A percentile compares a stretch with the other conserved stretches of the same genome.
Conservation (phyloP, 2,113 vertebrate genomes). For the Galbula dea region DNA sequence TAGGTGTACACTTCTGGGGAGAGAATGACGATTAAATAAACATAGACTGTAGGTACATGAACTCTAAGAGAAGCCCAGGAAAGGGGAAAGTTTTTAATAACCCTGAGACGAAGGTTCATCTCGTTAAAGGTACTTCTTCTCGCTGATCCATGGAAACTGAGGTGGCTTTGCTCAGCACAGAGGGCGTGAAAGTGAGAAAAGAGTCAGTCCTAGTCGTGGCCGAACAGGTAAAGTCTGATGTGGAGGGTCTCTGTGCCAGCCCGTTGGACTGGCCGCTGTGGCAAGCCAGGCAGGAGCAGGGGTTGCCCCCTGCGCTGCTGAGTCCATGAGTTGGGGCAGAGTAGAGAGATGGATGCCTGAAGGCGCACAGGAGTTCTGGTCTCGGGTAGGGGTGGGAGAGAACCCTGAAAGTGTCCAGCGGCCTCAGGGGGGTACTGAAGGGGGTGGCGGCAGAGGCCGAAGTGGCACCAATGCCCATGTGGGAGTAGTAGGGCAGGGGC, state of each 20-base stretch:
- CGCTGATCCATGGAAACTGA: slow-evolving; percentile 93
- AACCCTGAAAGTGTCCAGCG: slow-evolving; percentile 93
- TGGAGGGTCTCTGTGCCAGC: slow-evolving; percentile 79
- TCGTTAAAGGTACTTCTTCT: slow-evolving; percentile 96
- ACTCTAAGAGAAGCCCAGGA: not conserved
- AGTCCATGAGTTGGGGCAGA: slow-evolving; percentile 86
- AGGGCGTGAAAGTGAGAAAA: slow-evolving; percentile 94
- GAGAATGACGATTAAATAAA: slow-evolving; percentile 42
- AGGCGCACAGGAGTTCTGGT: slow-evolving; percentile 96
- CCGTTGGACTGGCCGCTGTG: slow-evolving; percentile 85
- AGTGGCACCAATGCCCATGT: slow-evolving; percentile 85
- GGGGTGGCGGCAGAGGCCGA: slow-evolving; percentile 81
- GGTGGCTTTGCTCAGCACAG: slow-evolving; percentile 93
- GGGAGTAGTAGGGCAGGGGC: slow-evolving; percentile 95
- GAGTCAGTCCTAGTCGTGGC: slow-evolving; percentile 92
- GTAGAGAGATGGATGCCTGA: slow-evolving; percentile 93
- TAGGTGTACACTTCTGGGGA: not conserved
- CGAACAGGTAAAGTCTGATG: slow-evolving; percentile 92
- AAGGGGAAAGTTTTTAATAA: slow-evolving; percentile 3
- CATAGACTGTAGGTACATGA: not conserved
- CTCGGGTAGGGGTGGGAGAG: slow-evolving; percentile 94
- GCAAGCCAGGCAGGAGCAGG: slow-evolving; percentile 93
- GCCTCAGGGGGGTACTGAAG: slow-evolving; percentile 87
- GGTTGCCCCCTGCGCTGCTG: slow-evolving; percentile 80
- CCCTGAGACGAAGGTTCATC: slow-evolving; percentile 79